phyloP scores from a whole-genome alignment of 2,888 invertebrate species.

The Sesamia inferens region DNA sequence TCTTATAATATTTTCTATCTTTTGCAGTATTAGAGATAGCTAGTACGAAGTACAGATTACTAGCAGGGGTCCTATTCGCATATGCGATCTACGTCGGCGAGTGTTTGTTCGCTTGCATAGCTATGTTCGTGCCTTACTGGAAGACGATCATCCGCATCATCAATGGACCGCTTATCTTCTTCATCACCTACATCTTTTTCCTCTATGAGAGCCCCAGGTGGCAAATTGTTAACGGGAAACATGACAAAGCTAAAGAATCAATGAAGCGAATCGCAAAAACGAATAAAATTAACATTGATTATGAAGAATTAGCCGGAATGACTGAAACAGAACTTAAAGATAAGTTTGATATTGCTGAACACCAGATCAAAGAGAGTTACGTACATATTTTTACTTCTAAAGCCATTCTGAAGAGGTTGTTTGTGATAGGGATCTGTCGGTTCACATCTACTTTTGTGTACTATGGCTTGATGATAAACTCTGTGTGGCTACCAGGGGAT shows the following conservation, averaged over 20 bases:
- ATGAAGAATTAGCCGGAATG: constrained; percentile 71
- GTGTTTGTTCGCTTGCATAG: constrained; percentile 77
- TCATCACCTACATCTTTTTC: constrained; percentile 72
- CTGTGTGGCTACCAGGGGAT: constrained; percentile 81
- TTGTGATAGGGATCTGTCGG: constrained; percentile 72
- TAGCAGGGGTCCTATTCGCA: constrained; percentile 78
- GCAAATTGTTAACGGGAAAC: constrained; percentile 79
- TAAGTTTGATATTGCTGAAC: constrained; percentile 74
- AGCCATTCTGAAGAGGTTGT: constrained; percentile 75
- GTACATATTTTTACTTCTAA: constrained; percentile 74
- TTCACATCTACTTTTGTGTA: constrained; percentile 82
- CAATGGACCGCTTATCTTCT: constrained; percentile 77
- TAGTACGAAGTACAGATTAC: constrained; percentile 73
- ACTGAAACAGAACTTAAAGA: constrained; percentile 72
- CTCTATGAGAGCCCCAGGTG: constrained; percentile 82
- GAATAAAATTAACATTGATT: constrained; percentile 76
- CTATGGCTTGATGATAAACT: constrained; percentile 81
- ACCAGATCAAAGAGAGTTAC: constrained; percentile 74
- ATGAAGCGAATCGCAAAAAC: constrained; percentile 72
- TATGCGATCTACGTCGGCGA: constrained; percentile 81
- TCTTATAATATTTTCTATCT: constrained; percentile 9
- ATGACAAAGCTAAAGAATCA: constrained; percentile 74
- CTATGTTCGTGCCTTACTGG: constrained; percentile 81
- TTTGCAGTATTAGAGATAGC: constrained; percentile 82
- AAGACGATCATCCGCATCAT: constrained; percentile 78